Conservation (phyloP, 2,113 vertebrate species). For the Cavia porcellus region DNA sequence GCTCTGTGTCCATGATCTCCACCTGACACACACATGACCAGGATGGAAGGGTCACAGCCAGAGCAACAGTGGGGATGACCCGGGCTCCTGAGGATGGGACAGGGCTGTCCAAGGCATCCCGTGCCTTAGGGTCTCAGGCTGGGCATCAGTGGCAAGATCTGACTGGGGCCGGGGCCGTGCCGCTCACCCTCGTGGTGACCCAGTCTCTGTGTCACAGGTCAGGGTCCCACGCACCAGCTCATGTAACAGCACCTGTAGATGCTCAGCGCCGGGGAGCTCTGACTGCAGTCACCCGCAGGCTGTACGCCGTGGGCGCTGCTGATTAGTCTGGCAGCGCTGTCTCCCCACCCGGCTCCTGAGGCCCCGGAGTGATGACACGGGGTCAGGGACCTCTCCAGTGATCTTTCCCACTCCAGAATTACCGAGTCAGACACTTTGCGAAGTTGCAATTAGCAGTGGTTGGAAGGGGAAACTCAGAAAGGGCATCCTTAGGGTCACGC, state of each 20-base stretch:
- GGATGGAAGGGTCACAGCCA: background rate
- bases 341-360: background rate
- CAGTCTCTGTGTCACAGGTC: fast-evolving
- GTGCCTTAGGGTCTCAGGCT: fast-evolving
- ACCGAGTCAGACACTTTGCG: background rate
- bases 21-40: background rate
- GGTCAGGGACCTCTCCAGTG: background rate
- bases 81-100: background rate
- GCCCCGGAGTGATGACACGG: background rate
- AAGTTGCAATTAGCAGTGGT: background rate
- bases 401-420: background rate
- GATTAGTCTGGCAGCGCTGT: background rate
- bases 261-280: background rate
- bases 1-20: background rate
- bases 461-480: background rate
- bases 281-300: background rate
- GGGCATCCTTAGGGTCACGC: fast-evolving
- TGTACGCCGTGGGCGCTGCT: background rate
- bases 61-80: fast-evolving
- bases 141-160: background rate
- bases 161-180: background rate
- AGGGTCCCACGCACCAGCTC: fast-evolving
- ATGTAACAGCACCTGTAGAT: fast-evolving
- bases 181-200: fast-evolving
- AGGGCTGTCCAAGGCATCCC: fast-evolving